These are phyloP conservation scores for Acleris literana DNA, from an alignment of 2,888 invertebrate genomes.

Conservation along the genomic window DNA sequence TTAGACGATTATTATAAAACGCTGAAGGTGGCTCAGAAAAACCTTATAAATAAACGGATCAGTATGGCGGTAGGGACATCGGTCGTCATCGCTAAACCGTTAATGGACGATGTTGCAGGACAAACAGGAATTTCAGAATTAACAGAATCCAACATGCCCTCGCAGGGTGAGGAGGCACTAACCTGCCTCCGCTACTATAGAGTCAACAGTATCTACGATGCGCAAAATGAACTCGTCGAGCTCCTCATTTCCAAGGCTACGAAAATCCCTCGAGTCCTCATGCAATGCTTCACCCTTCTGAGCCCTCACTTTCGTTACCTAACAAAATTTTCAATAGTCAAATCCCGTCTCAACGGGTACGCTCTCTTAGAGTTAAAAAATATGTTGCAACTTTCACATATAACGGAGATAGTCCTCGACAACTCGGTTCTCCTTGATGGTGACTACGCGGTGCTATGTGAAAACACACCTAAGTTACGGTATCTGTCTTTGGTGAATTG, in stretches of 20 bases:
- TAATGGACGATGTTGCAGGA: too few species aligned
- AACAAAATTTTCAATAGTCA: constrained; percentile 49
- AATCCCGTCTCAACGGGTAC: constrained; percentile 48
- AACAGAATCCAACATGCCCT: too few species aligned
- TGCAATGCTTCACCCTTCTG: constrained; percentile 51
- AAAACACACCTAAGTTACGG: constrained; percentile 44
- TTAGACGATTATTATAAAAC: constrained; percentile 44
- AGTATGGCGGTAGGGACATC: constrained; percentile 24
- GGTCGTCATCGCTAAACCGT: too few species aligned
- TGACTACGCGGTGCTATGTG: constrained; percentile 52
- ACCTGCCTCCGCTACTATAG: not conserved
- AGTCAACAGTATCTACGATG: constrained; percentile 50
- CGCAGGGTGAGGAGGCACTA: too few species aligned
- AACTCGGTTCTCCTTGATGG: constrained; percentile 48
- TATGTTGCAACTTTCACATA: constrained; percentile 48
- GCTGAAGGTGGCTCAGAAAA: constrained; percentile 40
- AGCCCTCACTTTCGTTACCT: constrained; percentile 46
- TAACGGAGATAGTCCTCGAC: constrained; percentile 60
- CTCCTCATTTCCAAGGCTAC: constrained; percentile 46
- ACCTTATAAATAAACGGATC: constrained; percentile 36
- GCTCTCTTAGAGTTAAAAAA: constrained; percentile 55
- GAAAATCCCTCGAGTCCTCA: constrained; percentile 46
- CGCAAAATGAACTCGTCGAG: constrained; percentile 50
- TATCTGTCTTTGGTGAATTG: constrained; percentile 58
- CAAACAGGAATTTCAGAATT: too few species aligned